Conservation (phyloP, 2,113 vertebrate genomes). For the Mionectes macconnelli region DNA sequence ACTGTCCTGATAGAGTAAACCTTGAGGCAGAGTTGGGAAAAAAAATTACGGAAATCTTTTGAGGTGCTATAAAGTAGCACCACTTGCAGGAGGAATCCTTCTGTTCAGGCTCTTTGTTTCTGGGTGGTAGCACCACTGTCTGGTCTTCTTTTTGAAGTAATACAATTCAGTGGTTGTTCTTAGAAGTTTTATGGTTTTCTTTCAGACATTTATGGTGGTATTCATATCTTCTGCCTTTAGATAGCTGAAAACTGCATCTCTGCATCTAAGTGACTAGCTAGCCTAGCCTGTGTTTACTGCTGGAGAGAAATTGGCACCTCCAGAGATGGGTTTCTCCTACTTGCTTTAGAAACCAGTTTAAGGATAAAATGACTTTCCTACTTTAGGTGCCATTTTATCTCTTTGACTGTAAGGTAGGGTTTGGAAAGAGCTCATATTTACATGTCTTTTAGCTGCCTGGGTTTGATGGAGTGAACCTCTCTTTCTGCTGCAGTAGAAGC, state of each 20-base stretch:
- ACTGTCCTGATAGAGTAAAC: background rate
- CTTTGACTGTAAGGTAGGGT: background rate
- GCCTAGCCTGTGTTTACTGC: background rate
- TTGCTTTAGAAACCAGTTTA: background rate
- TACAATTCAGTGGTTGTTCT: accelerated
- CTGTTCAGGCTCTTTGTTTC: background rate
- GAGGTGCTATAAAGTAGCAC: background rate
- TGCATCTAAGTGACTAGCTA: background rate
- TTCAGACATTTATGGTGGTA: background rate
- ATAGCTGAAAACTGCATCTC: background rate
- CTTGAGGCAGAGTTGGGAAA: background rate
- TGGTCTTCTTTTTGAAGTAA: background rate
- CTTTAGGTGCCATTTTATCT: background rate
- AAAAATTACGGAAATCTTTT: background rate
- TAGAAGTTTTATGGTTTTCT: background rate
- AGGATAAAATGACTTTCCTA: background rate
- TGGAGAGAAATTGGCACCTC: background rate
- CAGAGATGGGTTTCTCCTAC: background rate
- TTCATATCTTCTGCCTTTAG: background rate
- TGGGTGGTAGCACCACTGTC: background rate
- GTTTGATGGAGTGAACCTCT: background rate
- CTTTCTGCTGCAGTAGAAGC: background rate
- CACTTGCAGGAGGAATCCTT: background rate
- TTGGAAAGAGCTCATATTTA: background rate
- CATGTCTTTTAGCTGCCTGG: background rate